Evolutionary conservation across 2,888 invertebrate genomes (phyloP), one percentile per base, ranked within the genome.

Genomic region (Papilio protenor): DNA sequence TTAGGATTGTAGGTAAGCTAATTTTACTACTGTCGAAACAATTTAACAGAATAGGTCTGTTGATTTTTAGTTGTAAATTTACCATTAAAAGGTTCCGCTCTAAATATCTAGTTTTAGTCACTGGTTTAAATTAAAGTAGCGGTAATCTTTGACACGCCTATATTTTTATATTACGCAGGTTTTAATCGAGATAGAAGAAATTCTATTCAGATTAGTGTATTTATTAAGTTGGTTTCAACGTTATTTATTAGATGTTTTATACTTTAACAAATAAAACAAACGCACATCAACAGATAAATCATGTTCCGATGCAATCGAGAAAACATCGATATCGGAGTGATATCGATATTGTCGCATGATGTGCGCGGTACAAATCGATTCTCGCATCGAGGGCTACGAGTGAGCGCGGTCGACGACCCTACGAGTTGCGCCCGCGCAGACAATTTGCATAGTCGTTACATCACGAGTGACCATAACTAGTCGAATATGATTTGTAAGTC

Each of bases 371-470:
- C 93, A 89, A 92, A 93, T 94, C 91, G 94, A 92, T 92, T 92
- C 87, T 82, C 87, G 85, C n/a, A 85, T 87, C 91, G 91, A 91
- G 87, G 87, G 87, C 86, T 87, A 85, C 86, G 86, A 79, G 80
- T 76, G 81, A 70, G 89, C 90, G 90, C 84, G 93, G 91, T 87
- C 92, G 86, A 84, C 87, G 92, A 92, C 91, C 92, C 84, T 40
- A 83, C 82, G 85, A 84, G 70, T 55, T 73, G 85, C 86, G 84
- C 85, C 86, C 86, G 87, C 85, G 81, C 82, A 86, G 87, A 89
- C 89, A 89, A 93, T 93, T 93, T 93, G 93, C 93, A 93, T 93
- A 87, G 88, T 86, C 82, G 87, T 92, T 93, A 92, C 92, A 93
- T 93, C 92, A 78, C 78, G 85, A 85, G 85, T 86, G 87, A 86